Base-by-base conservation (phyloP, 2,888 invertebrate genomes). In the Nineta flava region DNA sequence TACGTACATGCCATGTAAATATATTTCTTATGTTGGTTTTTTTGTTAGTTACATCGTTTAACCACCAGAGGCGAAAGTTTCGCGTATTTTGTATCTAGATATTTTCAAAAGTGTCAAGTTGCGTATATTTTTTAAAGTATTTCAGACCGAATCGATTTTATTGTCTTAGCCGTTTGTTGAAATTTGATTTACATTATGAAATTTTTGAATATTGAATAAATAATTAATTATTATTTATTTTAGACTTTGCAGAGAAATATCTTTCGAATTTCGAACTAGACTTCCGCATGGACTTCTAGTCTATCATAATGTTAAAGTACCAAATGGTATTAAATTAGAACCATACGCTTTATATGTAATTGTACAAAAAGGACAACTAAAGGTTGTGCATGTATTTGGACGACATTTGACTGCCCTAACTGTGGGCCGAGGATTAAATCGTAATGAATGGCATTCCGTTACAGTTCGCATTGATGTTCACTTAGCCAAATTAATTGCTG, bases 261-360 rank as follows among this genome's bases (percentile, higher is more conserved):
- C 87, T 26, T 87, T 91, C 63, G 83, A 86, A 66, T 91, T 90
- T 63, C 81, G 90, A 16, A 92, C 92, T 19, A 76, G 87, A 59
- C 71, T 90, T 43, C 90, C 92, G 1, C 91, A 92, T 62, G 91
- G 91, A 2, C 72, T 92, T 7, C 69, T 92, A 47, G 87, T 91
- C 10, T 92, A 91, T 64, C 91, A 92, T 65, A 90, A 91, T 62
- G 88, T 91, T 19, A 87, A 88, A 65, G 86, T 88, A 63, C 87
- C 87, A 6, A 79, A 83, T 48, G 82, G 83, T 52, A 70, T 76
- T 51, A 76, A 79, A 60, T 76, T 91, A 63, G 87, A 87, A 58
- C 88, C 90, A 0, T 92, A 92, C 61, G 92, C 92, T 45, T 70
- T 92, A 16, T 92, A 92, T 64, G 85, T 92, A 35, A 91, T 91